phyloP scores from a whole-genome alignment of 2,797 vertebrate genomes.

The Pangasius djambal region DNA sequence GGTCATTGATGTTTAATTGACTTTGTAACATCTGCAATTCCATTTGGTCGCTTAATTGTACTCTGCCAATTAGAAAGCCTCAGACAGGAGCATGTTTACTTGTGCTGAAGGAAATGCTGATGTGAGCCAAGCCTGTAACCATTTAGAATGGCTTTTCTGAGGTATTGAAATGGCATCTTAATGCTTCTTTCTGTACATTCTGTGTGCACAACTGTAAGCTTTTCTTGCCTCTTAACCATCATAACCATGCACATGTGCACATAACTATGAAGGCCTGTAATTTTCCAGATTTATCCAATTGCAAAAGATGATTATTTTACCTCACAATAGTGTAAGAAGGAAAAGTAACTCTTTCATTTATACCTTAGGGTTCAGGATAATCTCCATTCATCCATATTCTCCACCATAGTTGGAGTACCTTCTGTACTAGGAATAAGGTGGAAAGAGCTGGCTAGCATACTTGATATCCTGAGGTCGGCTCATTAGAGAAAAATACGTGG shows the following conservation, averaged over 20 bases:
- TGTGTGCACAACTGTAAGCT: background rate
- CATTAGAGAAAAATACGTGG: slow-evolving; percentile 20
- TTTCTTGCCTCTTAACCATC: background rate
- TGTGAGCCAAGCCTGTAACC: slow-evolving; percentile 29
- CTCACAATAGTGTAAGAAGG: background rate
- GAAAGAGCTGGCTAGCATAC: background rate
- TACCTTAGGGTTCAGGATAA: background rate
- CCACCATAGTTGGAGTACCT: background rate
- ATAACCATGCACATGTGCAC: background rate
- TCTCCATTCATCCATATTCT: slow-evolving; percentile 4
- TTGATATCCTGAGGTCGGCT: slow-evolving; percentile 16
- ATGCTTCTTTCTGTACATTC: slow-evolving; percentile 5
- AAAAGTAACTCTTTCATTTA: background rate
- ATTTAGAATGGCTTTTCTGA: slow-evolving; percentile 18
- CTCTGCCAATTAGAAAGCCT: slow-evolving; percentile 60
- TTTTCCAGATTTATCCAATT: slow-evolving; percentile 20
- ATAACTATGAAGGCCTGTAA: slow-evolving; percentile 5
- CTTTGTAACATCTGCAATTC: slow-evolving; percentile 69
- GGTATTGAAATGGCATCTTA: slow-evolving; percentile 13
- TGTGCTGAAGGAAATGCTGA: slow-evolving; percentile 54
- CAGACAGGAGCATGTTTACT: slow-evolving; percentile 53
- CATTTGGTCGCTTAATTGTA: slow-evolving; percentile 69
- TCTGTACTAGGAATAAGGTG: background rate
- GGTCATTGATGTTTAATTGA: slow-evolving; percentile 73
- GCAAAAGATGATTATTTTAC: slow-evolving; percentile 12